Conservation (phyloP, 2,113 vertebrate species). For the mouse (Mus musculus) region DNA sequence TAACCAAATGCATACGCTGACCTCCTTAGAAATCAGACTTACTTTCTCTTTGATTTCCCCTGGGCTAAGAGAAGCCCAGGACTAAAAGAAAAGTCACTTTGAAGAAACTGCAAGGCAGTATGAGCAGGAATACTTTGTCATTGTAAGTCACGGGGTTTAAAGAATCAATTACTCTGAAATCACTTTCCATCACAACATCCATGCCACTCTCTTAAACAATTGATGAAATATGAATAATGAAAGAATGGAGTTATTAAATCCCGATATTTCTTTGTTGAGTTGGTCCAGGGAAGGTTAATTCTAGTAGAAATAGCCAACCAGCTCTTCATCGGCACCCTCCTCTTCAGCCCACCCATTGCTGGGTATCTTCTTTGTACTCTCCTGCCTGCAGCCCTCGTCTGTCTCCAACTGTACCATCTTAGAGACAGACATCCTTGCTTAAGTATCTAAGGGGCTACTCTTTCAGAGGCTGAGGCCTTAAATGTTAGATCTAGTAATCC, state of each 20-base stretch:
- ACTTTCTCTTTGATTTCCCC: constrained; percentile 51
- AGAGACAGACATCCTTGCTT: background rate
- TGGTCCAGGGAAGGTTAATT: constrained; percentile 31
- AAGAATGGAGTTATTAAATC: constrained; percentile 19
- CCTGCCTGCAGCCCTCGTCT: background rate
- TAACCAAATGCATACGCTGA: background rate
- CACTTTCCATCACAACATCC: background rate
- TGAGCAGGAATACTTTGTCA: background rate
- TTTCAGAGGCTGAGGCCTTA: background rate
- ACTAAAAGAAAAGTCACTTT: constrained; percentile 40
- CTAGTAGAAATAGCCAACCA: constrained; percentile 48
- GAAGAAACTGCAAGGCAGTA: constrained; percentile 39
- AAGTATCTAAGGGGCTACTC: background rate
- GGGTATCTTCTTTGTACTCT: constrained; percentile 10
- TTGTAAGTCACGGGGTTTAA: constrained; percentile 8
- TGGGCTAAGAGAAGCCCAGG: constrained; percentile 25
- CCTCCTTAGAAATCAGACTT: constrained; percentile 13
- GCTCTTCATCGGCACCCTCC: constrained; percentile 1
- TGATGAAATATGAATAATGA: constrained; percentile 38
- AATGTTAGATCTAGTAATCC: background rate
- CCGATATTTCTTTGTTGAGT: background rate
- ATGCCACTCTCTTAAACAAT: background rate
- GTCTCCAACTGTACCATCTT: background rate
- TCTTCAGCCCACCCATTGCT: background rate
- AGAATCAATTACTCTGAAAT: constrained; percentile 38